Evolutionary conservation across 2,113 vertebrate species (phyloP), one percentile per base, ranked within the genome.

Genomic region (Pelodiscus sinensis): DNA sequence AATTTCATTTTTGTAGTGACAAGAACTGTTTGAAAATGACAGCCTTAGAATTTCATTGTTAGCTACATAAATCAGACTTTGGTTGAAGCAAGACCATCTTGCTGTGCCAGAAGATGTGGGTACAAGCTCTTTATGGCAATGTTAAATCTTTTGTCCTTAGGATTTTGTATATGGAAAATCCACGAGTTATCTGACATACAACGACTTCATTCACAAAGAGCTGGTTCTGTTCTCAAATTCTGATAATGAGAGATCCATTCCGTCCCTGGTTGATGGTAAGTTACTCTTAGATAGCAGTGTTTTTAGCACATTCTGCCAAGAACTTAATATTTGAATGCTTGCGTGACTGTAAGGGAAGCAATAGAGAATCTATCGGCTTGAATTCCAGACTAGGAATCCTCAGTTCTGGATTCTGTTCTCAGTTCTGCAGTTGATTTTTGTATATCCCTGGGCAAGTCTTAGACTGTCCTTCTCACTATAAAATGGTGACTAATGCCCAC

Each of bases 201-300:
- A 99, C 15, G 98, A 99, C 91, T 99, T 99, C 94, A 98, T 99
- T 97, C 99, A 99, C 97, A 99, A 99, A 96, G 99, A 99, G 96
- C 97, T 99, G 87, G 99, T 99, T 29, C 98, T 99, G 51, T 99
- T 99, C 97, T 99, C 99, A 88, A 99, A 99, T 97, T 99, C 99
- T 3, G 99, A 99, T 96, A 99, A 99, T 9, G 99, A 99, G 92
- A 97, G 99, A 89, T 99, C 99, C n/a, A 98, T 99, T 94, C 99
- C 99, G 2, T 99, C 99, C 31, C 96, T 99, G 96, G 99, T 99
- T 65, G 99, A 99, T 90, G 99, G 99, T 99, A 91, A 96, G 99
- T 93, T 75, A 19, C 65, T 80, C 82, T n/a, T 24, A 29, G 38
- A 2, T 1, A 2, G 0, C 62, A 18, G 3, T 8, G 31, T 89